Percentiles rank a stretch among this genome's conserved stretches.
phyloP scores from a whole-genome alignment of 2,888 invertebrate genomes.

The Ceramica pisi region DNA sequence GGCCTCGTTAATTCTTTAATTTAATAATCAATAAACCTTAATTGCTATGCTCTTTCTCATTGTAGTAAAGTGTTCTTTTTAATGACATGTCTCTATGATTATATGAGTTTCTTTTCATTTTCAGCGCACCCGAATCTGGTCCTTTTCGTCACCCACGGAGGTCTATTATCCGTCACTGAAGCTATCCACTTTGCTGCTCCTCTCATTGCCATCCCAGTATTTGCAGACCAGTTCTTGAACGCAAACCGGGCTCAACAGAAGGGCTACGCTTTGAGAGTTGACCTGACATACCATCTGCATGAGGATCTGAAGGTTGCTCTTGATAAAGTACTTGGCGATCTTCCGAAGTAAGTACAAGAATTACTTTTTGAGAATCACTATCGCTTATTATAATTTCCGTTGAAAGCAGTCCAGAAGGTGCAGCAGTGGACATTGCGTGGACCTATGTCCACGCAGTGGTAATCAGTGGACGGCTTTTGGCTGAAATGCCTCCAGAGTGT shows the following conservation, averaged over 20 bases:
- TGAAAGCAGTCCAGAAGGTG: too few relatives aligned
- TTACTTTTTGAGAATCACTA: not conserved
- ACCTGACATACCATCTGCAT: conserved; percentile 64
- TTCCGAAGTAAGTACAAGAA: conserved; percentile 62
- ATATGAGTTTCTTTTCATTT: conserved; percentile 20
- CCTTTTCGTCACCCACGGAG: conserved; percentile 79
- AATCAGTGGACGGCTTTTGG: too few relatives aligned
- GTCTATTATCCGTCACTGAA: conserved; percentile 76
- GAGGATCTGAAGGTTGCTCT: conserved; percentile 69
- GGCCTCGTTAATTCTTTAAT: not conserved
- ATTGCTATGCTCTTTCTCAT: not conserved
- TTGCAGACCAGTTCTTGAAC: conserved; percentile 77
- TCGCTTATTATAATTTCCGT: too few relatives aligned
- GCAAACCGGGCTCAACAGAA: conserved; percentile 69
- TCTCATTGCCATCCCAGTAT: conserved; percentile 76
- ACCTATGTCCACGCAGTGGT: too few relatives aligned
- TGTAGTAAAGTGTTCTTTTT: not conserved
- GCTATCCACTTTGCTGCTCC: conserved; percentile 75
- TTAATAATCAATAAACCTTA: not conserved
- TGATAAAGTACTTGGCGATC: conserved; percentile 62
- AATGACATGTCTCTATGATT: not conserved
- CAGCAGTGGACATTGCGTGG: too few relatives aligned
- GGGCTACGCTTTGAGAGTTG: conserved; percentile 72
- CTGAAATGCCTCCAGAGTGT: too few relatives aligned
- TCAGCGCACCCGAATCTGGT: conserved; percentile 76